Evolutionary conservation across 2,888 invertebrate genomes (phyloP), one percentile per base, ranked within the genome.

Genomic region (Oscheius sp.): DNA sequence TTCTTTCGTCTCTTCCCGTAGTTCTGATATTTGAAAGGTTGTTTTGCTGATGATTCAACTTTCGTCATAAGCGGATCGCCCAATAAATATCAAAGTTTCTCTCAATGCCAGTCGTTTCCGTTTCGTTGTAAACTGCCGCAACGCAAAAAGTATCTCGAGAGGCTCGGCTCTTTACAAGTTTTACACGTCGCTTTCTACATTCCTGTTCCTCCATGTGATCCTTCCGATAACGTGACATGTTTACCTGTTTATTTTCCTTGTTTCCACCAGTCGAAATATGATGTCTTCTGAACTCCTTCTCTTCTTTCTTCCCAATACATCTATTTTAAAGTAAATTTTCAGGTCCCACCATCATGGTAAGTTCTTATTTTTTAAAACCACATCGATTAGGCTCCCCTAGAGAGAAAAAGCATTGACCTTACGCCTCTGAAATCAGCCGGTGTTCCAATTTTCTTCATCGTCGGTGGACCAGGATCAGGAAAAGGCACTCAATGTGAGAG

Each of bases 391-490:
- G 67, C 67, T 6, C 67, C 67, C 22, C 68, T 80, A 22, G 79
- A 80, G 47, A 74, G 82, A 45, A 82, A 80, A 36, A 72, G 79
- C 56, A 78, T 85, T 57, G 83, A 86, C 59, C 68, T 85, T 51
- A 70, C 78, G 3, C 82, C 84, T 22, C 67, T 85, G 49, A 84
- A 84, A 72, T 67, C 67, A 12, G 82, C 82, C 36, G 80, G 82
- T 47, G 79, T 84, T 22, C 86, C 86, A 51, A 81, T 86, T 63
- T 82, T 86, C 73, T 86, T 86, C 77, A 84, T 86, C 59, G 82
- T 86, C 45, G 86, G 86, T 74, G 94, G 94, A 0, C 94, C 94
- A 0, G 94, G 94, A 62, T 94, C 93, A 86, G 94, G 94, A 86
- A 95, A 95, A 87, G 92, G 92, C 0, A 88, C 90, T 0, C 88